A percentile compares a stretch with the other conserved stretches of the same genome.
phyloP scores from a whole-genome alignment of 2,888 invertebrate species.

The Dichetophora obliterata region DNA sequence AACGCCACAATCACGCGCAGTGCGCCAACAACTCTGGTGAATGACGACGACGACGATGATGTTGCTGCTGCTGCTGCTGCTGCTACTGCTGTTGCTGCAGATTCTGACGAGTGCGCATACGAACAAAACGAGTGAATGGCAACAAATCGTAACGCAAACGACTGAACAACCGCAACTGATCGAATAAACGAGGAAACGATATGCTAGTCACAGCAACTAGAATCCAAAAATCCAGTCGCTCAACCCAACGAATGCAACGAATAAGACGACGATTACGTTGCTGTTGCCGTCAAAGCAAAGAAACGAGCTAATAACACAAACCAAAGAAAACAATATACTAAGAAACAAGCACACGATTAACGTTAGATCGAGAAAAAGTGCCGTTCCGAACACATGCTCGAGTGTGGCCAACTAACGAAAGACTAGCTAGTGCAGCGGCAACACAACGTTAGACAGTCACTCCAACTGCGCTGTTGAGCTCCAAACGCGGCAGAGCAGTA shows the following conservation, averaged over 20 bases:
- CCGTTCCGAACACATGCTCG: conserved; percentile 16
- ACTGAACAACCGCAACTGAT: not conserved
- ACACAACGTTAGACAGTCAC: not conserved
- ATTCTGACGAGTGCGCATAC: conserved; percentile 12
- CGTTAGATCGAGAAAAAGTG: conserved; percentile 18
- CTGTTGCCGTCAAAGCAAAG: not conserved
- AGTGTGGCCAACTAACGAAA: not conserved
- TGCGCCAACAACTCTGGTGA: conserved; percentile 32
- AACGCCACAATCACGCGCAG: conserved; percentile 17
- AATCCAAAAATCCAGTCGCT: not conserved
- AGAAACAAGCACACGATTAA: conserved; percentile 1
- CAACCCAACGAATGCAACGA: not conserved
- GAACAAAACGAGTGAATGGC: conserved; percentile 26
- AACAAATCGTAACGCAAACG: conserved; percentile 9
- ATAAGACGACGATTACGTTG: not conserved
- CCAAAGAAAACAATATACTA: not conserved
- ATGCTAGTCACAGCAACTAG: not conserved
- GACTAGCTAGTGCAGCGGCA: conserved; percentile 12
- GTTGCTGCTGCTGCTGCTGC: conserved; percentile 13
- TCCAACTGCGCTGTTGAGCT: not conserved
- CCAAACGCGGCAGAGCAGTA: not conserved
- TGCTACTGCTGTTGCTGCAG: conserved; percentile 15
- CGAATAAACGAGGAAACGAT: not conserved
- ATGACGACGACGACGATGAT: not conserved
- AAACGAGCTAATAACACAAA: not conserved